phyloP scores from a whole-genome alignment of 2,113 vertebrate species.

The Trogon surrucura region DNA sequence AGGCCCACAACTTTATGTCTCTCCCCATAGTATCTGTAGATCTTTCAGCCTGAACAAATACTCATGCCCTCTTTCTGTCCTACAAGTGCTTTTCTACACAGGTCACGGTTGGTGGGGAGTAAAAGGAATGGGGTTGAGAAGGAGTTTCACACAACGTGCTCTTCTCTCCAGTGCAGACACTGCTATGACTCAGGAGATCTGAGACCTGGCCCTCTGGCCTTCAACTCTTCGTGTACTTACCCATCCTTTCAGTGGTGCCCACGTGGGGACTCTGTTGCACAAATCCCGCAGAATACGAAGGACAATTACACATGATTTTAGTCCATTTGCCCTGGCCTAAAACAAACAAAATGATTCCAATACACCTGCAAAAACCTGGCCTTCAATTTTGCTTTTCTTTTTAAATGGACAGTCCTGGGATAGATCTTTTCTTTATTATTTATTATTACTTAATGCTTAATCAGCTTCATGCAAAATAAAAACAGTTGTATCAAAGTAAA shows the following conservation, averaged over 20 bases:
- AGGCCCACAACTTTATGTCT: neutral
- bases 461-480: slow-evolving; percentile 76
- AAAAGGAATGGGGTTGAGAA: neutral
- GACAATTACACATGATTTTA: slow-evolving; percentile 98
- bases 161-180: neutral
- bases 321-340: slow-evolving; percentile 98
- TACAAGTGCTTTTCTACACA: neutral
- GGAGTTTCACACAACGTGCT: neutral
- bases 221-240: slow-evolving; percentile 81
- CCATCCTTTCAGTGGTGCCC: slow-evolving; percentile 99
- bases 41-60: neutral
- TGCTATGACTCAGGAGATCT: neutral
- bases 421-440: slow-evolving; percentile 20
- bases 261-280: slow-evolving; percentile 96
- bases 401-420: slow-evolving; percentile 71
- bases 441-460: slow-evolving; percentile 66
- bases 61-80: neutral
- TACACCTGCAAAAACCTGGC: slow-evolving; percentile 65
- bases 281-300: slow-evolving; percentile 97
- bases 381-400: slow-evolving; percentile 55
- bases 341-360: slow-evolving; percentile 80
- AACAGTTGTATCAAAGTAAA: slow-evolving; percentile 17
- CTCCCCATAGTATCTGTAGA: neutral
- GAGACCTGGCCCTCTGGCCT: neutral
- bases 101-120: neutral